These are phyloP conservation scores for Craniophora ligustri DNA, from an alignment of 2,888 invertebrate species.

Conservation along the genomic window DNA sequence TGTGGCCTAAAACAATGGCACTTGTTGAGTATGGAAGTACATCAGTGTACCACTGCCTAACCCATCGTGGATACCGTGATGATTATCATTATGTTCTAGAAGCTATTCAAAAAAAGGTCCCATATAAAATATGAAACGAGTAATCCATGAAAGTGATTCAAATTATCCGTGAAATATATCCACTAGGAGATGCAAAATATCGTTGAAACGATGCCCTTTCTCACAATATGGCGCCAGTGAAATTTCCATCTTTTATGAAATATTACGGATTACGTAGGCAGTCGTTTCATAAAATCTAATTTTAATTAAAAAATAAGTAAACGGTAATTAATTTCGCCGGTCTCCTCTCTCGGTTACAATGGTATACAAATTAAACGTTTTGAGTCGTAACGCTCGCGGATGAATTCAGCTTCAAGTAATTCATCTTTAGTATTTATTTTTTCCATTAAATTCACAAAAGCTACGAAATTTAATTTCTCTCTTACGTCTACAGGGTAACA, in stretches of 20 bases:
- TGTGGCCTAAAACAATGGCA: no score
- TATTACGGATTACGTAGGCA: constrained; percentile 81
- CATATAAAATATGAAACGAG: constrained; percentile 61
- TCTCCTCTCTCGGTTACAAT: constrained; percentile 73
- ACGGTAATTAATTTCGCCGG: constrained; percentile 80
- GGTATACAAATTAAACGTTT: constrained; percentile 77
- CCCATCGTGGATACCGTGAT: no score
- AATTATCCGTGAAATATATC: constrained; percentile 79
- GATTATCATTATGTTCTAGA: no score
- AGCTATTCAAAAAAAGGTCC: constrained; percentile 58
- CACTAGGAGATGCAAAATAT: constrained; percentile 83
- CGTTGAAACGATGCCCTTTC: constrained; percentile 81
- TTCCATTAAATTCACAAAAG: constrained; percentile 66
- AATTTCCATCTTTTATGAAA: constrained; percentile 87
- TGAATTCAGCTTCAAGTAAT: constrained; percentile 64
- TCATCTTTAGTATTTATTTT: constrained; percentile 66
- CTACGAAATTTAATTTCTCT: constrained; percentile 60
- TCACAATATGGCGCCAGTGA: constrained; percentile 86
- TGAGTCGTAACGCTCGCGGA: constrained; percentile 63
- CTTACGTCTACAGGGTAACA: constrained; percentile 47
- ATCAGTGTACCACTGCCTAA: no score
- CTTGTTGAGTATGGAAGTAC: no score
- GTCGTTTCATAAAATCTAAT: constrained; percentile 82
- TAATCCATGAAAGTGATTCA: constrained; percentile 72
- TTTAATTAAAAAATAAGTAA: constrained; percentile 87